Evolutionary conservation across 2,797 vertebrate genomes (phyloP).

Genomic region (Hippopotamyrus pictus): DNA sequence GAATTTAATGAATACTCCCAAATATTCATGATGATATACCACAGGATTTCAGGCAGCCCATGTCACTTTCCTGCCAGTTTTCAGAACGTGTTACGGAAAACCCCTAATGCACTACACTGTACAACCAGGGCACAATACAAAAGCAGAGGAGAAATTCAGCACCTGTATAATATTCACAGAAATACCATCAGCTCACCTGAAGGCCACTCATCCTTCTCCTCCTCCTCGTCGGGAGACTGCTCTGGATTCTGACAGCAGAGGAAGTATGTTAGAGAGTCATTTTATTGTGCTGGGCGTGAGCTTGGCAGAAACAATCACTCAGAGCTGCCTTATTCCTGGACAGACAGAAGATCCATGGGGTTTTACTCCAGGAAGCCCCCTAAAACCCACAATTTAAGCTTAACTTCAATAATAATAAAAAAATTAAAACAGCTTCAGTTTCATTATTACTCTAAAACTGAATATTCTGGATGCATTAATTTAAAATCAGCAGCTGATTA

Average conservation of each 20-base stretch:
- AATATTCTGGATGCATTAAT: neutral
- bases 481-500: neutral
- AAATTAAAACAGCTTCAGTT: neutral
- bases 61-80: neutral
- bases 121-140: neutral
- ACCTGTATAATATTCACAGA: neutral
- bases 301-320: neutral
- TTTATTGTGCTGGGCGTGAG: neutral
- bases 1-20: neutral
- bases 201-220: constrained; percentile 75
- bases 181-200: constrained; percentile 54
- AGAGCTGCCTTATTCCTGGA: neutral
- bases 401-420: neutral
- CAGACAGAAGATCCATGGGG: neutral
- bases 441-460: neutral
- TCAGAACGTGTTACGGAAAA: neutral
- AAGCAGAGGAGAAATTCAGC: neutral
- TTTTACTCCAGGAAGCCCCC: neutral
- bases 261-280: neutral
- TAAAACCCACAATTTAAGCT: neutral
- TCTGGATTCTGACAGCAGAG: constrained; percentile 70
- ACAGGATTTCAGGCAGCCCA: neutral
- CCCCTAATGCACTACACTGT: too few species aligned
- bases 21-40: neutral
- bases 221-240: constrained; percentile 83